Evolutionary conservation across 2,888 invertebrate species (phyloP), one percentile per base, ranked within the genome.

Genomic region (Polymixis flavicincta): DNA sequence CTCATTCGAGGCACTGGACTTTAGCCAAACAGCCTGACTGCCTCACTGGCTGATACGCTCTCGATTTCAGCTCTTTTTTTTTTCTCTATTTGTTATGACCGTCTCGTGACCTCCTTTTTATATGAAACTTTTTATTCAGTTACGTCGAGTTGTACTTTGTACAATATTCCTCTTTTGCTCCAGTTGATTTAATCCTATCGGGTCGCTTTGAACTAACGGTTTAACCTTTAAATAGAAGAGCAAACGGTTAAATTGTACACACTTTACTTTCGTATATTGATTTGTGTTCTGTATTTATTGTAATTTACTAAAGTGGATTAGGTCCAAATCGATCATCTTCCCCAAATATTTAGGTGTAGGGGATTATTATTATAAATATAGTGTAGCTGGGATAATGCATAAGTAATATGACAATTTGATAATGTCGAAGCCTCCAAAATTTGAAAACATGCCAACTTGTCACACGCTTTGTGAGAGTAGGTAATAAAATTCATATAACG

Each of bases 31-130:
- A 82, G 82, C 57, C 66, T 59, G 55, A 55, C 78, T 80, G 85
- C 66, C 66, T 68, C 57, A 64, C 78, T 78, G 88, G 78, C 81
- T 80, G 84, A 81, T 88, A 82, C 87, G 88, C 87, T 88, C 85
- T 87, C 87, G 87, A 85, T 87, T 87, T 87, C 88, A 83, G 32
- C 55, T 48, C 54, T 59, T 84, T 83, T 59, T 88, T 87, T 85
- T 80, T 64, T 76, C 52, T 76, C 42, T 60, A 37, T 72, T 82
- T 87, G 82, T 83, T 80, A 79, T 75, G 72, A 78, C 77, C 61
- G 85, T 81, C 78, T 83, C 74, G 71, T 82, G 88, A 88, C 87
- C 87, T 88, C 84, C 74, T 88, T 88, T 86, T 85, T 82, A 74
- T 79, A 82, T 67, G 59, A 75, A 75, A 82, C 78, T 77, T 78